Base-by-base conservation (phyloP, 2,888 invertebrate species). In the Dolichopus griseipennis region DNA sequence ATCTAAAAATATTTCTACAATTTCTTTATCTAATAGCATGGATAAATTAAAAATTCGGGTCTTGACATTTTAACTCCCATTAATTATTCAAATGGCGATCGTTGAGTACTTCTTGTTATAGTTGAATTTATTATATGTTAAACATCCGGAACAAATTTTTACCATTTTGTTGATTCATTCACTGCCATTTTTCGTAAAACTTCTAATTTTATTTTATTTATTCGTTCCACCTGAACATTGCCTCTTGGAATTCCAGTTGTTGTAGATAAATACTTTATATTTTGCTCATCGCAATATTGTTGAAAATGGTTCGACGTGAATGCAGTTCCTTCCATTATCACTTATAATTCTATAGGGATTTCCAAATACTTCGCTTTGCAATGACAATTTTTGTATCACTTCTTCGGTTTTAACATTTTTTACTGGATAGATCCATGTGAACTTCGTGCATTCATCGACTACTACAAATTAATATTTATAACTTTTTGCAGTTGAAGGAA, bases 171-270 rank as follows among this genome's bases (percentile, higher is more conserved):
- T 63, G 63, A 27, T 10, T 63, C 27, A 5, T 27, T 18, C 2
- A 63, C 12, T 3, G 27, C 12, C 5, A 63, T 2, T 63, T 63
- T 63, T 27, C 9, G 12, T 15, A 63, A 22, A 12, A 63, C 22
- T 63, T 4, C 8, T 66, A 77, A 75, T 10, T 78, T 73, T 8
- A 71, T 75, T 20, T 72, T 68, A 68, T 78, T 76, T 1, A 76
- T 69, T 18, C 76, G 69, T 63, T 78, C 76, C 0, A 75, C 75
- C 67, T 79, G 78, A 0, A 78, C 78, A 68, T 79, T 78, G 9
- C 75, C 75, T 65, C 77, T 67, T 22, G 79, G 76, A 10, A 78
- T 67, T 68, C 67, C 76, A 75, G 15, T 71, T 71, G 21, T 52
- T 61, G 63, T 63, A 10, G 34, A n/a, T 1, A 68, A 33, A n/a